phyloP scores from a whole-genome alignment of 2,113 vertebrate genomes.

The Pterophyllum scalare region DNA sequence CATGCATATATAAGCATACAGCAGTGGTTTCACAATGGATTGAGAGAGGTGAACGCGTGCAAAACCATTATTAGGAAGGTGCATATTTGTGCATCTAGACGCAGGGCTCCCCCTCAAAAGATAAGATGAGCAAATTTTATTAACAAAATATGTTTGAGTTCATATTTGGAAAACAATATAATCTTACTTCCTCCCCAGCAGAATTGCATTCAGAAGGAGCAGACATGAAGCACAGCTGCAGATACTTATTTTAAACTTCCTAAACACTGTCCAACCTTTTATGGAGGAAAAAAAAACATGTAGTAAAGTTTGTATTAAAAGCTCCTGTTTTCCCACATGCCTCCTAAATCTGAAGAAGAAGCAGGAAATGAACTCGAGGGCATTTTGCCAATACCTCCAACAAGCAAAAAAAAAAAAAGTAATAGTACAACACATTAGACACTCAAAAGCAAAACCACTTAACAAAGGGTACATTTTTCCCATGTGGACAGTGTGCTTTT shows the following conservation, averaged over 20 bases:
- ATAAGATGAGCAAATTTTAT: background rate
- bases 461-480: background rate
- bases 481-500: background rate
- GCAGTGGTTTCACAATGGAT: background rate
- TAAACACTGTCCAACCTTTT: background rate
- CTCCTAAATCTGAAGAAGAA: background rate
- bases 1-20: background rate
- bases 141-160: background rate
- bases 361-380: conserved; percentile 8
- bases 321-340: background rate
- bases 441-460: conserved; percentile 6
- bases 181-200: background rate
- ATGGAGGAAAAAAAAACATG: background rate
- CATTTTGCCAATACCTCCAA: background rate
- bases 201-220: background rate
- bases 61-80: background rate
- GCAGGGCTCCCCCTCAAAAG: background rate
- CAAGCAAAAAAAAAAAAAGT: background rate
- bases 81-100: background rate
- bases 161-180: background rate
- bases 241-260: conserved; percentile 1
- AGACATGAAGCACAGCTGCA: background rate
- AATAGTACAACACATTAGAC: conserved; percentile 19
- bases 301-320: background rate
- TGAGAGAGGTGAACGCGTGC: background rate